Percentiles rank a stretch among this genome's conserved stretches.
Conservation (phyloP, 2,797 vertebrate species). For the Clarias platycephalus region DNA sequence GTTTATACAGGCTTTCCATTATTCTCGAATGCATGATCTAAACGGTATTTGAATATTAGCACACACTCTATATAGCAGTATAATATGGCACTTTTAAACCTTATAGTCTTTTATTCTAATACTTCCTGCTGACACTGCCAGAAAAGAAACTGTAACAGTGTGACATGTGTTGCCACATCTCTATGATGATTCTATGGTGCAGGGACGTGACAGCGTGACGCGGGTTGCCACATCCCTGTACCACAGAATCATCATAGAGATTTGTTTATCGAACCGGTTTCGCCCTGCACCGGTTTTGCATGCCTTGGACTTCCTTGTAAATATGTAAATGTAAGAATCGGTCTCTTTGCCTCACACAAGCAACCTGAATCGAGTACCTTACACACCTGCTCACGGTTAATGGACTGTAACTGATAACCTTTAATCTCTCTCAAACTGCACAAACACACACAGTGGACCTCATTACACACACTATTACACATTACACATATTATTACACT, state of each 20-base stretch:
- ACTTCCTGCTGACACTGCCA: neutral
- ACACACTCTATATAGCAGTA: too few species aligned
- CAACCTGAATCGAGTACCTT: neutral
- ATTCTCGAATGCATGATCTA: too few species aligned
- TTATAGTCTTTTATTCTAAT: neutral
- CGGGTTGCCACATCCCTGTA: neutral
- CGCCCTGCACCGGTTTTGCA: neutral
- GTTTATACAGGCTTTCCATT: too few species aligned
- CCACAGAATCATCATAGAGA: neutral
- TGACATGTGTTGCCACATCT: neutral
- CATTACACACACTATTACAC: conserved; percentile 16
- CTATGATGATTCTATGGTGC: neutral
- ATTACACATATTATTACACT: neutral
- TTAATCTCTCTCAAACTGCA: conserved; percentile 10
- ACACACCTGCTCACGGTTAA: conserved; percentile 10
- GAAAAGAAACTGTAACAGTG: neutral
- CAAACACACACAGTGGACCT: neutral
- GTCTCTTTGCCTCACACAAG: neutral
- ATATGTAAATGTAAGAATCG: neutral
- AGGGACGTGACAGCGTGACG: neutral
- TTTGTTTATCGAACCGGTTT: conserved; percentile 25
- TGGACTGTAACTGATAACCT: conserved; percentile 16
- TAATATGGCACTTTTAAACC: too few species aligned
- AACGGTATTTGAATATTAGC: too few species aligned
- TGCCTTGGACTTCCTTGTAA: neutral